phyloP scores from a whole-genome alignment of 2,888 invertebrate species.

The Brachypterus glaber region DNA sequence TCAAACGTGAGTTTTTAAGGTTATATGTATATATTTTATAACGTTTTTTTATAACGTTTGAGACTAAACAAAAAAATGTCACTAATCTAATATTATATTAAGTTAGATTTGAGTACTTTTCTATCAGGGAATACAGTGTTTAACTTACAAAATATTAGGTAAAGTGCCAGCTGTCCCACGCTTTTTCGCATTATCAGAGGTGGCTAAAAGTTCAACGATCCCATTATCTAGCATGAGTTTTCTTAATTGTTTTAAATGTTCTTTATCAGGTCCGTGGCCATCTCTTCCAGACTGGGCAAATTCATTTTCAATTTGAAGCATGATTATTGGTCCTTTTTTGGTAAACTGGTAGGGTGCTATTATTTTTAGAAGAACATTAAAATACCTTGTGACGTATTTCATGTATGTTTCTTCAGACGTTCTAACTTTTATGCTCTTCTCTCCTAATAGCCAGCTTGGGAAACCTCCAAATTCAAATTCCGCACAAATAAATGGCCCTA shows the following conservation, averaged over 20 bases:
- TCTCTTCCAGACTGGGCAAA: slow-evolving; percentile 41
- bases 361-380: slow-evolving; percentile 42
- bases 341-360: slow-evolving; percentile 47
- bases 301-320: slow-evolving; percentile 74
- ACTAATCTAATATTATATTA: too few species aligned
- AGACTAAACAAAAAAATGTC: too few species aligned
- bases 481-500: slow-evolving; percentile 90
- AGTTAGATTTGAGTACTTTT: too few species aligned
- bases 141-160: too few species aligned
- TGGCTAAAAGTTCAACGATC: slow-evolving; percentile 43
- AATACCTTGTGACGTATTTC: slow-evolving; percentile 38
- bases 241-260: slow-evolving; percentile 37
- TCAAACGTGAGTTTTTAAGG: too few species aligned
- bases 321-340: slow-evolving; percentile 78
- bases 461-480: slow-evolving; percentile 63
- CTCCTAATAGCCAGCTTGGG: slow-evolving; percentile 34
- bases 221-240: slow-evolving; percentile 33
- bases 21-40: too few species aligned
- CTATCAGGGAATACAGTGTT: too few species aligned
- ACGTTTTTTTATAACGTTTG: too few species aligned
- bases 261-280: slow-evolving; percentile 26
- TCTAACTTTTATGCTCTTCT: slow-evolving; percentile 40
- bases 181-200: slow-evolving; percentile 40
- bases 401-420: slow-evolving; percentile 36
- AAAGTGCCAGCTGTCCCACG: slow-evolving; percentile 24